Percentiles rank a stretch among this genome's conserved stretches.
Conservation (phyloP, 2,888 invertebrate genomes). For the Miltochrista miniata region DNA sequence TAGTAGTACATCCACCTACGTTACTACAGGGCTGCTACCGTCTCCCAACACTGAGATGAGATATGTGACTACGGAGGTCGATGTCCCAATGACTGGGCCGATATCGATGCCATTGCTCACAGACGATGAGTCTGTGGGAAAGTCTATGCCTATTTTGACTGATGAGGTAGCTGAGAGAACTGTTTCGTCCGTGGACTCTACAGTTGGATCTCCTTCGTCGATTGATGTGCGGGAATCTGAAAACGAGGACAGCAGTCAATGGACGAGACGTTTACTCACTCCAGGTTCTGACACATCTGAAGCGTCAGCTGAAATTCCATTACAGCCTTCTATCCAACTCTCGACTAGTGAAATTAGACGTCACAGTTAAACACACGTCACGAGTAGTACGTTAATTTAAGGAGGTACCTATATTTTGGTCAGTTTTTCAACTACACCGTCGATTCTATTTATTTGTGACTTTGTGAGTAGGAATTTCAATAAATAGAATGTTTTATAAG, state of each 20-base stretch:
- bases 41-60: conserved; percentile 68
- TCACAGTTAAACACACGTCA: conserved; percentile 47
- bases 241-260: conserved; percentile 53
- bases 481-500: conserved; percentile 28
- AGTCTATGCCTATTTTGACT: conserved; percentile 74
- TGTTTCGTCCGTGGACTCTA: conserved; percentile 57
- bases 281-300: conserved; percentile 69
- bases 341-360: conserved; percentile 61
- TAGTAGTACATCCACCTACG: conserved; percentile 56
- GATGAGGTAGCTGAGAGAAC: conserved; percentile 62
- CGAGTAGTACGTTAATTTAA: conserved; percentile 17
- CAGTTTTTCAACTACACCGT: conserved; percentile 6
- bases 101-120: conserved; percentile 85
- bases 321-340: conserved; percentile 69
- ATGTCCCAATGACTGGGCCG: conserved; percentile 55
- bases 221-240: conserved; percentile 58
- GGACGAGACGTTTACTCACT: conserved; percentile 64
- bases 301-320: conserved; percentile 68
- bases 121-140: conserved; percentile 70
- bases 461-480: conserved; percentile 33
- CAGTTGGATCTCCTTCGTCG: conserved; percentile 55
- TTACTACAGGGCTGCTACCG: conserved; percentile 47
- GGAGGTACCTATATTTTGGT: conserved; percentile 13
- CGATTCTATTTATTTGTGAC: conserved; percentile 38
- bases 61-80: conserved; percentile 58